A percentile compares a stretch with the other conserved stretches of the same genome.
Evolutionary conservation across 1,140 invertebrate genomes (phyloP).

Genomic region (Heliconius melpomene): DNA sequence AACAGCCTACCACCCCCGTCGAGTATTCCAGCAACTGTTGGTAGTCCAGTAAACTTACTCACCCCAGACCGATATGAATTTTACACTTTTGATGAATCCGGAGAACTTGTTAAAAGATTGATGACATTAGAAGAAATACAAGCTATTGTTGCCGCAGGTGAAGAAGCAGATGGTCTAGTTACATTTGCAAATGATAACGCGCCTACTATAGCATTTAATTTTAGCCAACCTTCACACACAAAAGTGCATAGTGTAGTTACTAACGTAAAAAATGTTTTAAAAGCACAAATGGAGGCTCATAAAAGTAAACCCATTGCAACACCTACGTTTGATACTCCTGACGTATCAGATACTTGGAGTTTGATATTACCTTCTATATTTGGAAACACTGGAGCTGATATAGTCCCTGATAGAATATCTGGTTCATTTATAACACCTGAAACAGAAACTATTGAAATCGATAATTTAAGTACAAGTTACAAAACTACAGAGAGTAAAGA

Average conservation of each 20-base stretch:
- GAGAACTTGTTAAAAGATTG: constrained; percentile 89
- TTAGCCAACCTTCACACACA: constrained; percentile 81
- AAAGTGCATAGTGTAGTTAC: constrained; percentile 90
- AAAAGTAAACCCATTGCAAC: constrained; percentile 83
- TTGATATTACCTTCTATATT: constrained; percentile 89
- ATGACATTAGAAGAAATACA: constrained; percentile 93
- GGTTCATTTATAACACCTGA: constrained; percentile 81
- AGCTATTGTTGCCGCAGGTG: constrained; percentile 89
- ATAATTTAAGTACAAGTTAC: constrained; percentile 49
- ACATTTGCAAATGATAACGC: constrained; percentile 79
- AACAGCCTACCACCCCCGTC: constrained; percentile 82
- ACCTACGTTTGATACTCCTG: constrained; percentile 84
- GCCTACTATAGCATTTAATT: constrained; percentile 74
- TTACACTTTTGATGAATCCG: constrained; percentile 91
- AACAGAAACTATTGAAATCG: constrained; percentile 80
- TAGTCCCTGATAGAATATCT: constrained; percentile 81
- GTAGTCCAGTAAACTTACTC: constrained; percentile 88
- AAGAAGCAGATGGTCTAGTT: constrained; percentile 83
- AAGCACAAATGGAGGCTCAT: constrained; percentile 86
- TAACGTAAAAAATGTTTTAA: constrained; percentile 90
- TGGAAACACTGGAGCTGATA: constrained; percentile 85
- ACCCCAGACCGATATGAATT: constrained; percentile 92
- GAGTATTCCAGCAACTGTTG: constrained; percentile 80
- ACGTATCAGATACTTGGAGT: constrained; percentile 89
- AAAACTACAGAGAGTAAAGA: constrained; percentile 65